Base-by-base conservation (phyloP, 2,113 vertebrate genomes). In the Shinisaurus crocodilurus region DNA sequence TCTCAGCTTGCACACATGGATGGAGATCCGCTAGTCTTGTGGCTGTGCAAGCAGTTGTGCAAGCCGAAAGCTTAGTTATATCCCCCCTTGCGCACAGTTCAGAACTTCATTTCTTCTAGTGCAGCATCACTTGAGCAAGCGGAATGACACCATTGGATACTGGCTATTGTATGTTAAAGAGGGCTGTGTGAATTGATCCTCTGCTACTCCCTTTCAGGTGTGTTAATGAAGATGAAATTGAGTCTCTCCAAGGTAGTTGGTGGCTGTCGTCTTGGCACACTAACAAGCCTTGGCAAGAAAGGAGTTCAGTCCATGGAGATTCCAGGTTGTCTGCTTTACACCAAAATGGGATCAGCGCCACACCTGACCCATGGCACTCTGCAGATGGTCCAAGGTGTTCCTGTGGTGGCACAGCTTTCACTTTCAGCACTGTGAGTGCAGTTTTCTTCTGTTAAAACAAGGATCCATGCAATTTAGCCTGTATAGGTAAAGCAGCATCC, bases 301-400 rank as follows among this genome's bases (percentile, higher is more conserved):
- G 97, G 95, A 2, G 94, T 96, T 32, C 92, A 88, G 69, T 96
- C 95, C 1, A 74, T 99, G 91, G 97, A 98, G 29, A 94, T 99
- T 84, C 98, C 99, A 1, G 98, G 98, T 9, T 99, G 98, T 95
- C 94, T 99, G 75, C 96, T 99, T 34, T 98, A 99, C 95, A 99
- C 99, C 13, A 98, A 96, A 92, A 96, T 97, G 6, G 98, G 98
- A 37, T 97, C 98, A 0, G 98, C 98, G 20, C 99, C 99, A 0
- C 99, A 99, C 93, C 98, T 99, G 29, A 98, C 98, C 48, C 97
- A 97, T 87, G 98, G 99, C 86, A 98, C 98, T 0, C 97, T 99
- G 85, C 94, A 94, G 89, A 97, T 92, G 0, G 93, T 99, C 60
- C 94, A 92, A 10, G 96, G 93, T 15, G 93, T 99, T 45, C 98